Conservation (phyloP, 1,140 invertebrate genomes). For the Magallana ariakensis region DNA sequence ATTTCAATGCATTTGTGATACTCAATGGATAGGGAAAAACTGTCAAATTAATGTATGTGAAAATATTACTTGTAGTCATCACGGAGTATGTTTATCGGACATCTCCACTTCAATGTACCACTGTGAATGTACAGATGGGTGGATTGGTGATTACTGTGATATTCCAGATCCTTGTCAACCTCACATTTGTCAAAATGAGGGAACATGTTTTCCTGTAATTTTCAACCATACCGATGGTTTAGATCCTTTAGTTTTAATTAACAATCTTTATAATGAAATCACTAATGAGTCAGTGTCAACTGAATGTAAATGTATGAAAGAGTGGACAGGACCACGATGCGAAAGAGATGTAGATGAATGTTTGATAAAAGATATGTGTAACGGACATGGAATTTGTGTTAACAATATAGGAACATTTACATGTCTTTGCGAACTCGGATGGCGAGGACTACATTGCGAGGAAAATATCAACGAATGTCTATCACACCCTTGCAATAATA, state of each 20-base stretch:
- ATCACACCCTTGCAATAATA: background rate
- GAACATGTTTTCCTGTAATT: constrained; percentile 28
- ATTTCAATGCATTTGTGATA: constrained; percentile 34
- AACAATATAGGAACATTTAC: background rate
- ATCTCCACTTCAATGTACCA: background rate
- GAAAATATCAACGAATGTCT: background rate
- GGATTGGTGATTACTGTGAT: background rate
- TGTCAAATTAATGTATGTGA: constrained; percentile 42
- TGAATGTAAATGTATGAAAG: constrained; percentile 43
- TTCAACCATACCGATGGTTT: background rate
- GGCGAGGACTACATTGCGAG: background rate
- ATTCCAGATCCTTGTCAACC: background rate
- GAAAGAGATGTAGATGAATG: constrained; percentile 53
- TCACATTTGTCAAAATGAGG: constrained; percentile 43
- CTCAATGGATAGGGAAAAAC: background rate
- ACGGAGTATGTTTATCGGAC: background rate
- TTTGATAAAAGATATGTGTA: constrained; percentile 39
- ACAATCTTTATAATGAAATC: background rate
- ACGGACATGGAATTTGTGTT: background rate
- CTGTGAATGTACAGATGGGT: background rate
- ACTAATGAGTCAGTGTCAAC: constrained; percentile 14
- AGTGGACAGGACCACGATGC: constrained; percentile 47
- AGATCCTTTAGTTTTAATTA: background rate
- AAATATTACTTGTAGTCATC: background rate
- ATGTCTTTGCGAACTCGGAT: background rate